phyloP scores from a whole-genome alignment of 2,113 vertebrate genomes.

The Notarius lentiginosus region DNA sequence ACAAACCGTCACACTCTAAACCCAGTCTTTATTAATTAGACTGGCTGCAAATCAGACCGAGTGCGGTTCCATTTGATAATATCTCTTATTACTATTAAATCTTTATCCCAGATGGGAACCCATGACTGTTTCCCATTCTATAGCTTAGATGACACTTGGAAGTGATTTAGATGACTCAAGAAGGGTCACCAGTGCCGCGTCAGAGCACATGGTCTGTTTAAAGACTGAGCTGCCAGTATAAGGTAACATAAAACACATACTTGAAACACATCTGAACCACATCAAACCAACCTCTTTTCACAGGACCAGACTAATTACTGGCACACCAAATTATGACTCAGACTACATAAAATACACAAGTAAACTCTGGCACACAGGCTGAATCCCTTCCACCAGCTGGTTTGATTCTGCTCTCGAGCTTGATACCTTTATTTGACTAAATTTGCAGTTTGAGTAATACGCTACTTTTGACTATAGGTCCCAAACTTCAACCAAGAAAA shows the following conservation, averaged over 20 bases:
- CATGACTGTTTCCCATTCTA: not conserved
- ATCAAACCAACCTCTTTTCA: constrained; percentile 43
- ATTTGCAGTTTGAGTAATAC: not conserved
- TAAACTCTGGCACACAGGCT: not conserved
- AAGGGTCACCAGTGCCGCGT: not conserved
- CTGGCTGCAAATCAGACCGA: not conserved
- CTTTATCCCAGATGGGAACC: not conserved
- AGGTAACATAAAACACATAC: constrained; percentile 24
- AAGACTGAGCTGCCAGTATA: constrained; percentile 7
- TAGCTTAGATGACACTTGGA: not conserved
- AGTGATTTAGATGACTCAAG: not conserved
- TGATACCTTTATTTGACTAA: not conserved
- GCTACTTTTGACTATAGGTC: not conserved
- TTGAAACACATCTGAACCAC: constrained; percentile 39
- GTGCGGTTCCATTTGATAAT: not conserved
- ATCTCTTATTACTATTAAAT: not conserved
- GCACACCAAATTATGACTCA: constrained; percentile 37
- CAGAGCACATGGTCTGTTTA: not conserved
- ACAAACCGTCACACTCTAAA: not conserved
- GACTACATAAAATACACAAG: constrained; percentile 28
- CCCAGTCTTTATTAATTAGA: not conserved
- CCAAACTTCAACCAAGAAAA: not conserved
- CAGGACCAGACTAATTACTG: constrained; percentile 30
- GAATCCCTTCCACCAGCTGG: not conserved
- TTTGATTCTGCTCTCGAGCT: not conserved